Conservation (phyloP, 2,888 invertebrate species). For the Ernsta delagoae region DNA sequence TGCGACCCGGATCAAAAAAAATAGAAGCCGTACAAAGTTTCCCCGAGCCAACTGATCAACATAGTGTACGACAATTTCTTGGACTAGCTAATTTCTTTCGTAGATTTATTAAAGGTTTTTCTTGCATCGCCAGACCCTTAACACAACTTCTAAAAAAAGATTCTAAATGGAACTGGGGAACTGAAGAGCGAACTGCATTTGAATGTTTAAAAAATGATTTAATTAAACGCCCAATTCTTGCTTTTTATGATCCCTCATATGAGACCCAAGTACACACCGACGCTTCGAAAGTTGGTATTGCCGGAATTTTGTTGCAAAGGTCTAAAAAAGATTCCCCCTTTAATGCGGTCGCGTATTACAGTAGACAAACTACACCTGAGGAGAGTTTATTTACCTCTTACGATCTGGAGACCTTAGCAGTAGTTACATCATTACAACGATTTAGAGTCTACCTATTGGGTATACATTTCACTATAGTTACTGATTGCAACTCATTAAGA, state of each 20-base stretch:
- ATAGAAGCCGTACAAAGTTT: constrained; percentile 31
- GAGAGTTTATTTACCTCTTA: constrained; percentile 36
- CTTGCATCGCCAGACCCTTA: constrained; percentile 34
- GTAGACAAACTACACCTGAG: constrained; percentile 42
- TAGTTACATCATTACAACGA: constrained; percentile 33
- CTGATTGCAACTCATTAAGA: constrained; percentile 40
- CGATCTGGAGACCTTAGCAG: constrained; percentile 40
- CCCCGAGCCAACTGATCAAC: constrained; percentile 28
- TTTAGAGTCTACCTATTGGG: constrained; percentile 39
- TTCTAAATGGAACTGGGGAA: constrained; percentile 41
- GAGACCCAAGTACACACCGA: constrained; percentile 56
- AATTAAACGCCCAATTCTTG: constrained; percentile 46
- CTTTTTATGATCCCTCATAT: constrained; percentile 45
- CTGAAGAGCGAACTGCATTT: constrained; percentile 45
- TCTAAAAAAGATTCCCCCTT: constrained; percentile 21
- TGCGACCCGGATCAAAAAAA: constrained; percentile 27
- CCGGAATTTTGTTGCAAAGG: constrained; percentile 52
- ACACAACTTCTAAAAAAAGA: constrained; percentile 38
- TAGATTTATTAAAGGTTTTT: constrained; percentile 30
- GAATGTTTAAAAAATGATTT: constrained; percentile 44
- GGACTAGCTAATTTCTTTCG: constrained; percentile 37
- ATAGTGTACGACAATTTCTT: constrained; percentile 31
- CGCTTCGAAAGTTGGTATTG: constrained; percentile 49
- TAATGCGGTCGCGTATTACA: constrained; percentile 44
- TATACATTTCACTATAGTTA: constrained; percentile 37